phyloP scores from a whole-genome alignment of 2,888 invertebrate genomes.

The Parasteatoda lunata region DNA sequence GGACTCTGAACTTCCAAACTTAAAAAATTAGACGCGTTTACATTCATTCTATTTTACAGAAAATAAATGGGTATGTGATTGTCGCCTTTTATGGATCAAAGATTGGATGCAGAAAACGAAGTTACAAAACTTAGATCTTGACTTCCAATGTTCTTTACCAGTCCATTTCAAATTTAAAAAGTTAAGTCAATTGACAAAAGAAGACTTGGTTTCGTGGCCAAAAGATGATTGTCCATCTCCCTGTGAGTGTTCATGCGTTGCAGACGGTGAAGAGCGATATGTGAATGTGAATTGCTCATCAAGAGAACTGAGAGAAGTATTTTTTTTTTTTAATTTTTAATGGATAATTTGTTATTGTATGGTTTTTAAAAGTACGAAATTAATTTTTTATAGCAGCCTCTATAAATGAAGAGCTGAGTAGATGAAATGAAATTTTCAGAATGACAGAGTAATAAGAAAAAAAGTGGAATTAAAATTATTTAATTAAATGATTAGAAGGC shows the following conservation, averaged over 20 bases:
- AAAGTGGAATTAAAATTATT: too few species aligned
- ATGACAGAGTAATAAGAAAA: too few species aligned
- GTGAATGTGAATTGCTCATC: conserved; percentile 38
- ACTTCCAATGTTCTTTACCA: background rate
- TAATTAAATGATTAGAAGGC: too few species aligned
- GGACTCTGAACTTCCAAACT: too few species aligned
- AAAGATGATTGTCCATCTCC: conserved; percentile 9
- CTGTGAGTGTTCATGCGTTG: conserved; percentile 35
- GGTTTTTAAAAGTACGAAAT: too few species aligned
- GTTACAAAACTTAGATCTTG: background rate
- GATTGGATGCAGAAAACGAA: background rate
- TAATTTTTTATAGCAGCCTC: too few species aligned
- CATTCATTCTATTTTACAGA: background rate
- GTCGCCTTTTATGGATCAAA: conserved; percentile 34
- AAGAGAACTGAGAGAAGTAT: conserved; percentile 19
- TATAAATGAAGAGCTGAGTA: too few species aligned
- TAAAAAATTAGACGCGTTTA: too few species aligned
- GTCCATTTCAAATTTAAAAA: background rate
- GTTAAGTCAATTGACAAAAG: background rate
- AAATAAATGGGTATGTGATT: conserved; percentile 48
- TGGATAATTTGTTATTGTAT: too few species aligned
- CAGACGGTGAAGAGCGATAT: conserved; percentile 3
- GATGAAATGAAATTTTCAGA: too few species aligned
- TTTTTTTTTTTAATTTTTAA: too few species aligned
- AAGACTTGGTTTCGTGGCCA: conserved; percentile 11